Evolutionary conservation across 2,888 invertebrate genomes (phyloP).

Genomic region (Drosophila quinaria): DNA sequence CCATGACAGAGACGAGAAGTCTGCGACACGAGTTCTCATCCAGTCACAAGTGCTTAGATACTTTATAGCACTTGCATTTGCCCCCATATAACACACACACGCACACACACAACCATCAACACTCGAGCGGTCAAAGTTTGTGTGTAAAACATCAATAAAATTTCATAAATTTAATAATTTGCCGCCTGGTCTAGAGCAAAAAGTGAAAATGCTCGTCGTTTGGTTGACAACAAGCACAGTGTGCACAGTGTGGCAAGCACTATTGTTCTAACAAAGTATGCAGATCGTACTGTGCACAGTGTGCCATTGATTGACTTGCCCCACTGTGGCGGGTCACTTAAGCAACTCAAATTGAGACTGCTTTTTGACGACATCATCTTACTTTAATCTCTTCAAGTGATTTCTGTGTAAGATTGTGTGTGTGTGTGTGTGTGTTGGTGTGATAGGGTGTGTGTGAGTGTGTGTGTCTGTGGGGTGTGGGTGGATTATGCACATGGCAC

Average conservation of each 20-base stretch:
- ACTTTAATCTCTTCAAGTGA: constrained; percentile 69
- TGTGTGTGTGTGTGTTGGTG: constrained; percentile 9
- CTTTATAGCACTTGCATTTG: constrained; percentile 33
- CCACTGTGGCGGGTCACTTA: constrained; percentile 67
- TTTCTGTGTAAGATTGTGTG: constrained; percentile 17
- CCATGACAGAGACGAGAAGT: constrained; percentile 25
- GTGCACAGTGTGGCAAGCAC: constrained; percentile 46
- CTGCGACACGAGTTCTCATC: constrained; percentile 22
- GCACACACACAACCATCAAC: constrained; percentile 24
- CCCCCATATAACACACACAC: constrained; percentile 18
- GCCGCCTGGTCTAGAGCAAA: constrained; percentile 62
- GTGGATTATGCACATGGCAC: constrained; percentile 68
- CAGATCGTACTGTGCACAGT: neutral
- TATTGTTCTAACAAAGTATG: neutral
- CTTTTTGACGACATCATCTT: constrained; percentile 54
- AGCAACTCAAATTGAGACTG: constrained; percentile 64
- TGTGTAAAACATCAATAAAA: constrained; percentile 78
- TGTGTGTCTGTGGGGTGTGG: constrained; percentile 16
- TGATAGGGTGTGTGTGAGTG: constrained; percentile 16
- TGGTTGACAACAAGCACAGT: constrained; percentile 41
- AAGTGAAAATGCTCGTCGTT: constrained; percentile 66
- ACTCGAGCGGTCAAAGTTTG: constrained; percentile 71
- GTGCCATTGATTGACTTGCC: neutral
- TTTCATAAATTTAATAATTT: constrained; percentile 79
- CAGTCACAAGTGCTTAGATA: constrained; percentile 57